These are phyloP conservation scores for Akabosia matsudoensis DNA, from an alignment of 1,140 invertebrate genomes.

Conservation along the genomic window DNA sequence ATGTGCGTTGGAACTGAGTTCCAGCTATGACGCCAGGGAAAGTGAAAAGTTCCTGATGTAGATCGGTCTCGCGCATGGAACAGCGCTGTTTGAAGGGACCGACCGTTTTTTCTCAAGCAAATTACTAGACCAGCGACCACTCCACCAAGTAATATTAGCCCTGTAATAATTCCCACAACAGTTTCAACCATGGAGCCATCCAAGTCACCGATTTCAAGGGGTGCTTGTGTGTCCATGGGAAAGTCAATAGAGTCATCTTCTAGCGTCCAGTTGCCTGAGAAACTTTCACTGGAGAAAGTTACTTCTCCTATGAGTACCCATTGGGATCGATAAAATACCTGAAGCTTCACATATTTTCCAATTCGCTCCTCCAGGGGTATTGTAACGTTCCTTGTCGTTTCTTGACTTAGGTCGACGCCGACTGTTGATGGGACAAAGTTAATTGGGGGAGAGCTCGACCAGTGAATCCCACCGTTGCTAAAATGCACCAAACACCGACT, in stretches of 20 bases:
- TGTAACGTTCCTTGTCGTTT: slow-evolving; percentile 76
- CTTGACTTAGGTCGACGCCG: slow-evolving; percentile 64
- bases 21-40: slow-evolving; percentile 42
- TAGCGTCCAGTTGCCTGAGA: slow-evolving; percentile 39
- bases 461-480: slow-evolving; percentile 63
- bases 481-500: slow-evolving; percentile 67
- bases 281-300: slow-evolving; percentile 63
- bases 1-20: slow-evolving; percentile 45
- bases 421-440: slow-evolving; percentile 65
- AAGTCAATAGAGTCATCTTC: slow-evolving; percentile 39
- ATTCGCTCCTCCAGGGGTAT: slow-evolving; percentile 75
- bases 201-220: slow-evolving; percentile 43
- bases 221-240: slow-evolving; percentile 33
- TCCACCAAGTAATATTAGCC: slow-evolving; percentile 42
- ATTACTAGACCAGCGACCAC: slow-evolving; percentile 41
- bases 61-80: slow-evolving; percentile 30
- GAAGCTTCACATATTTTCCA: slow-evolving; percentile 57
- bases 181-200: slow-evolving; percentile 46
- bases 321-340: slow-evolving; percentile 75
- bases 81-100: slow-evolving; percentile 38
- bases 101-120: slow-evolving; percentile 41
- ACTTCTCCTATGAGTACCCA: slow-evolving; percentile 89
- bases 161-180: slow-evolving; percentile 45
- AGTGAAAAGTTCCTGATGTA: not conserved
- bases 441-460: slow-evolving; percentile 62